Percentiles rank a stretch among this genome's conserved stretches.
phyloP scores from a whole-genome alignment of 2,888 invertebrate species.

The Macrophya annulata region DNA sequence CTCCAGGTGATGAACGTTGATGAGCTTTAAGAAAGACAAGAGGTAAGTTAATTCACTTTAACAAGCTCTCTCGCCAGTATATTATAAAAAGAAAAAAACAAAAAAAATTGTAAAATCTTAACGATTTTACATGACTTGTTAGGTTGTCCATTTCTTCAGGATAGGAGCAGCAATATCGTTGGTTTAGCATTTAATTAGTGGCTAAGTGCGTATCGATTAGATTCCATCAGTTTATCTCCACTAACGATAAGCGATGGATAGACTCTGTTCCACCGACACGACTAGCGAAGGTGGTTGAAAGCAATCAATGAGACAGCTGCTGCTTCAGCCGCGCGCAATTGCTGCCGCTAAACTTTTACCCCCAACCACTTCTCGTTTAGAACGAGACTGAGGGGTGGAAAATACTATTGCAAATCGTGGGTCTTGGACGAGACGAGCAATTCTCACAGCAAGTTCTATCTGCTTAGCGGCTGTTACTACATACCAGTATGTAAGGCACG shows the following conservation, averaged over 20 bases:
- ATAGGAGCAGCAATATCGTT: background rate
- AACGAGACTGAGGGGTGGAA: conserved; percentile 42
- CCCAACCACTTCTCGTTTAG: conserved; percentile 27
- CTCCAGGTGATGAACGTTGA: background rate
- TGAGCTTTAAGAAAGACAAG: background rate
- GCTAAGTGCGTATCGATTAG: conserved; percentile 46
- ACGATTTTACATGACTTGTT: background rate
- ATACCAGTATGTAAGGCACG: conserved; percentile 44
- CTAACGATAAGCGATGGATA: conserved; percentile 51
- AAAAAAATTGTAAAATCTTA: background rate
- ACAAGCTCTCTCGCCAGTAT: background rate
- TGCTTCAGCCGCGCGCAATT: conserved; percentile 53
- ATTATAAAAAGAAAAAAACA: no score
- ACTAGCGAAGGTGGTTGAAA: conserved; percentile 45
- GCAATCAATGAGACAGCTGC: conserved; percentile 55
- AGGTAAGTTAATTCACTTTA: background rate
- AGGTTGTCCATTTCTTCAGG: background rate
- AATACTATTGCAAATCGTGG: conserved; percentile 39
- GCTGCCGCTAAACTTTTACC: background rate
- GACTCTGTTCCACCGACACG: background rate
- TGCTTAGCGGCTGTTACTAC: conserved; percentile 47
- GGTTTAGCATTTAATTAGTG: conserved; percentile 18
- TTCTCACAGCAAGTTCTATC: conserved; percentile 54
- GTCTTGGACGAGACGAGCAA: background rate
- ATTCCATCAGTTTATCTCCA: conserved; percentile 32